Conservation (phyloP, 2,888 invertebrate genomes). For the Nectonema munidae region DNA sequence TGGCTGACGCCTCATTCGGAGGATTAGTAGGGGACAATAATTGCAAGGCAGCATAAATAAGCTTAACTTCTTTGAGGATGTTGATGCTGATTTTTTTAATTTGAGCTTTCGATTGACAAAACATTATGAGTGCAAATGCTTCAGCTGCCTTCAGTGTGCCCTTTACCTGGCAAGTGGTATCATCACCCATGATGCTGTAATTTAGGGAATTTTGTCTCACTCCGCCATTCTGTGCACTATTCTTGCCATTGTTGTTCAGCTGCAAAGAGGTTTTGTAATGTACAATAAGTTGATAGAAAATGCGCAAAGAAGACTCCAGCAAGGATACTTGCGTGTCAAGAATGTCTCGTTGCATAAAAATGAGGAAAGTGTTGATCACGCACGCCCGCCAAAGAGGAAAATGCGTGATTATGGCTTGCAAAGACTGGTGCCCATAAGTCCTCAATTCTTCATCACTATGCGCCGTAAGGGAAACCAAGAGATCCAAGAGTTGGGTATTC, state of each 20-base stretch:
- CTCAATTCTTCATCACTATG: conserved; percentile 93
- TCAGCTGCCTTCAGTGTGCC: not conserved
- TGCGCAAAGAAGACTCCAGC: conserved; percentile 61
- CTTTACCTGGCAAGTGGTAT: not conserved
- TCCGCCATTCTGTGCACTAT: too few species aligned
- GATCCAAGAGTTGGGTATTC: conserved; percentile 60
- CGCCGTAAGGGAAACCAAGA: conserved; percentile 62
- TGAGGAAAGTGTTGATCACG: conserved; percentile 50
- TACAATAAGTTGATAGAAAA: conserved; percentile 57
- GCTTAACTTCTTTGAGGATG: conserved; percentile 25
- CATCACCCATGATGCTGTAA: not conserved
- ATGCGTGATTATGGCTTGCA: conserved; percentile 72
- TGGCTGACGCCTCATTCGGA: too few species aligned
- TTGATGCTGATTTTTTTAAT: not conserved
- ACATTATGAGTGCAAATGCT: conserved; percentile 1
- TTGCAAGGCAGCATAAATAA: too few species aligned
- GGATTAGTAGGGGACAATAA: too few species aligned
- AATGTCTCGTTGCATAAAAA: conserved; percentile 68
- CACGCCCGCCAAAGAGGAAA: conserved; percentile 91
- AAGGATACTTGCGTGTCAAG: conserved; percentile 53
- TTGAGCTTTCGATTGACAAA: not conserved
- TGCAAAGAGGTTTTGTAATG: conserved; percentile 53
- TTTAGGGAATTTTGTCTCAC: too few species aligned
- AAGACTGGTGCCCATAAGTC: conserved; percentile 43
- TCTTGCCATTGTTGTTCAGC: conserved; percentile 13